These are phyloP conservation scores for Protosalanx chinensis DNA, from an alignment of 2,797 vertebrate species.

Conservation along the genomic window DNA sequence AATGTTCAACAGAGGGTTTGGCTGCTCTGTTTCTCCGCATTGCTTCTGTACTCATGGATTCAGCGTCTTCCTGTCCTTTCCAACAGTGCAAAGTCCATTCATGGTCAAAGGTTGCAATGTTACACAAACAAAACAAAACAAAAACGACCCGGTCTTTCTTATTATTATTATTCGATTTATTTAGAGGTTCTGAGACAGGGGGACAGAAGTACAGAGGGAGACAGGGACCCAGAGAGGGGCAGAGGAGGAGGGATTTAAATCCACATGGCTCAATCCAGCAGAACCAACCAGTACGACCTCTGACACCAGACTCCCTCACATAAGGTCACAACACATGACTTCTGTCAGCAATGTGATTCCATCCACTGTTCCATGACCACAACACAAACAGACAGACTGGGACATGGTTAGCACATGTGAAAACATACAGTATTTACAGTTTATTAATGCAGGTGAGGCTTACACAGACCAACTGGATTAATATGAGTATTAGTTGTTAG, in stretches of 20 bases:
- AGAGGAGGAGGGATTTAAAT: neutral
- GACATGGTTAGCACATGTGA: conserved; percentile 51
- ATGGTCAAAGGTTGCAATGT: too few species aligned
- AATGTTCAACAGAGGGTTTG: neutral
- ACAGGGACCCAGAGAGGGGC: neutral
- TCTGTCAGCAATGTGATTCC: neutral
- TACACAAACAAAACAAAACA: too few species aligned
- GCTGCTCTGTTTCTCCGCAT: neutral
- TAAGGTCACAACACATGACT: neutral
- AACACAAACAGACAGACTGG: conserved; percentile 16
- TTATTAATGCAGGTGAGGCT: conserved; percentile 69
- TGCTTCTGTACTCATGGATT: neutral
- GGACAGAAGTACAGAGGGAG: neutral
- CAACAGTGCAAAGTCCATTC: too few species aligned
- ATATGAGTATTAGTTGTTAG: conserved; percentile 44
- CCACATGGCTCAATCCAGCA: neutral
- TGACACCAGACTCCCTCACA: neutral
- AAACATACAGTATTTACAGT: conserved; percentile 71
- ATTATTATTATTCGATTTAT: too few species aligned
- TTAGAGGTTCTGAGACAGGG: too few species aligned
- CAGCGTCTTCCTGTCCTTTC: neutral
- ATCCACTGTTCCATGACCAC: neutral
- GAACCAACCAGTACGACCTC: neutral
- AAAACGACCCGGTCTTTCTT: too few species aligned
- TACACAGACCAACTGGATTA: conserved; percentile 53